Conservation (phyloP, 1,140 invertebrate genomes). For the Ctenoplectra terminalis region DNA sequence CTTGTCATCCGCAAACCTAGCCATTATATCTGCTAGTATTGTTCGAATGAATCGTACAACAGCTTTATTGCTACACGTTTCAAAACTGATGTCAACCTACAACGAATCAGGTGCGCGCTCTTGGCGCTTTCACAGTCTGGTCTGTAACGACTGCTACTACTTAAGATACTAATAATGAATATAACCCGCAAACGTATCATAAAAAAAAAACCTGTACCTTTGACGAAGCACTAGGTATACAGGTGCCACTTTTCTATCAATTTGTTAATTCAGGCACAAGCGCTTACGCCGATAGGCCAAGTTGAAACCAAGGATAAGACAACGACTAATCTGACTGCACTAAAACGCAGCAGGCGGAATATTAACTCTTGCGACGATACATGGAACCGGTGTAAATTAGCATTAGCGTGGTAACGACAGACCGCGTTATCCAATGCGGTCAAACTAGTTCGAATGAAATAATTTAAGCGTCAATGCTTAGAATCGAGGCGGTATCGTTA, state of each 20-base stretch:
- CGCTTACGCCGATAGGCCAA: too few species aligned
- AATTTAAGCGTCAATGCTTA: neutral
- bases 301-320: neutral
- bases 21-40: neutral
- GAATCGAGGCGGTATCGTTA: neutral
- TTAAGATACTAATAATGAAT: too few species aligned
- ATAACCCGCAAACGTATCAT: too few species aligned
- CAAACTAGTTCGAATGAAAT: slow-evolving; percentile 30
- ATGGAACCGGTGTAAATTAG: slow-evolving; percentile 33
- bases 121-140: too few species aligned
- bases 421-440: slow-evolving; percentile 41
- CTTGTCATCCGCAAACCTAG: neutral
- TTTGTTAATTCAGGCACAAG: slow-evolving; percentile 17
- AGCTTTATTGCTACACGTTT: too few species aligned
- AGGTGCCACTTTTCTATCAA: neutral
- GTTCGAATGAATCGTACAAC: neutral
- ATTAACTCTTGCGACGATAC: slow-evolving; percentile 32
- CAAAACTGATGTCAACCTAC: too few species aligned
- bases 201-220: too few species aligned
- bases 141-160: too few species aligned
- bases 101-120: too few species aligned
- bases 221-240: neutral
- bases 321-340: neutral
- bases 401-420: slow-evolving; percentile 9
- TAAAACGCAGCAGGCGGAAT: slow-evolving; percentile 31